Percentiles rank a stretch among this genome's conserved stretches.
phyloP scores from a whole-genome alignment of 2,888 invertebrate genomes.

The Electrophaes corylata region DNA sequence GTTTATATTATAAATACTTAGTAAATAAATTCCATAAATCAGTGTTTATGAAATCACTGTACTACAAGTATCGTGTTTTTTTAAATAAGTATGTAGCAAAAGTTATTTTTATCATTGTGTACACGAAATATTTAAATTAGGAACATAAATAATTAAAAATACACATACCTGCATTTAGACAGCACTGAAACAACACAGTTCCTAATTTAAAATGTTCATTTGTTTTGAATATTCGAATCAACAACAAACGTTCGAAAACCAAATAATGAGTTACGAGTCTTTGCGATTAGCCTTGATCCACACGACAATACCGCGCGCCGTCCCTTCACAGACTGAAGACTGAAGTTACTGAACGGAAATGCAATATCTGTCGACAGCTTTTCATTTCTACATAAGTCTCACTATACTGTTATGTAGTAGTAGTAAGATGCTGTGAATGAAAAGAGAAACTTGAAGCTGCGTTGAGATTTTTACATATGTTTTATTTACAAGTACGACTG shows the following conservation, averaged over 20 bases:
- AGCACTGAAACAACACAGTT: not conserved
- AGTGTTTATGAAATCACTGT: too few relatives aligned
- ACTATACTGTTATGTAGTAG: too few relatives aligned
- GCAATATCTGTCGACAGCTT: constrained; percentile 14
- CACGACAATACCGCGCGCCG: constrained; percentile 15
- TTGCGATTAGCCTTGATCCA: not conserved
- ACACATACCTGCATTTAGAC: constrained; percentile 19
- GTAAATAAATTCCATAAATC: too few relatives aligned
- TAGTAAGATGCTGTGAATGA: not conserved
- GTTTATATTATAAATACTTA: too few relatives aligned
- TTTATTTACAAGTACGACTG: too few relatives aligned
- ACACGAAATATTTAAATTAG: not conserved
- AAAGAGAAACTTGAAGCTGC: not conserved
- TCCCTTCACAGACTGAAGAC: constrained; percentile 25
- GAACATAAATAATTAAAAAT: not conserved
- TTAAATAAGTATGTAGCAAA: not conserved
- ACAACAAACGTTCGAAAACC: not conserved
- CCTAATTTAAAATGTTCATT: not conserved
- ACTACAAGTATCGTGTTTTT: too few relatives aligned
- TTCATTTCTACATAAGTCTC: constrained; percentile 3
- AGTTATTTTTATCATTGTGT: not conserved
- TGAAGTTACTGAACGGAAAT: constrained; percentile 19
- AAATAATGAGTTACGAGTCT: too few relatives aligned
- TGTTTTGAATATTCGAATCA: not conserved
- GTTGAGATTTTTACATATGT: not conserved